These are phyloP conservation scores for Champsocephalus gunnari DNA, from an alignment of 2,797 vertebrate species.

Conservation along the genomic window DNA sequence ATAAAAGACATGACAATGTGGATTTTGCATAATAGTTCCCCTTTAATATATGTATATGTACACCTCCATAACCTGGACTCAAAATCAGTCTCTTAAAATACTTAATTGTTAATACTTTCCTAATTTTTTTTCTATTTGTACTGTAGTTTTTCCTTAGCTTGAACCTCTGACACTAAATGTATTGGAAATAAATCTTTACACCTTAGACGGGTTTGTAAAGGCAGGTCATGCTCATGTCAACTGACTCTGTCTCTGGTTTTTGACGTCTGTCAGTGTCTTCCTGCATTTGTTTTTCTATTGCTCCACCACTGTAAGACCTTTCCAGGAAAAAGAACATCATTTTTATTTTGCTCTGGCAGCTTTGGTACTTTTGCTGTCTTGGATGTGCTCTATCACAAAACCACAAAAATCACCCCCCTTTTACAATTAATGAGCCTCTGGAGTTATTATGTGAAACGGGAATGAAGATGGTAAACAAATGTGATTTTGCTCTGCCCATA, in stretches of 20 bases:
- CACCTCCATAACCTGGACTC: background rate
- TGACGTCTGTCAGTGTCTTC: conserved; percentile 29
- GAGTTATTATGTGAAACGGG: conserved; percentile 48
- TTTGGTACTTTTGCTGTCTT: conserved; percentile 37
- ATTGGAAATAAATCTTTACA: conserved; percentile 8
- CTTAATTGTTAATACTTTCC: no score
- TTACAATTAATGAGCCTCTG: conserved; percentile 38
- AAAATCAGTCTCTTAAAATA: background rate
- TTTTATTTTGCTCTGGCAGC: conserved; percentile 46
- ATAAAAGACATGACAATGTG: no score
- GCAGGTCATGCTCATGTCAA: conserved; percentile 29
- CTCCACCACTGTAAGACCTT: conserved; percentile 34
- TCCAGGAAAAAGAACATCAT: conserved; percentile 48
- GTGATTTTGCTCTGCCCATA: conserved; percentile 11
- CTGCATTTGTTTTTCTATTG: conserved; percentile 41
- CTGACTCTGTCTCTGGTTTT: conserved; percentile 32
- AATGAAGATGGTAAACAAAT: conserved; percentile 18
- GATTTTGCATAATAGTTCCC: no score
- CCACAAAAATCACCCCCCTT: conserved; percentile 40
- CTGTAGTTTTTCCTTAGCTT: background rate
- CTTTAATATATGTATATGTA: background rate
- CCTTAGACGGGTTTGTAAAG: background rate
- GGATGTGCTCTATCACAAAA: conserved; percentile 37
- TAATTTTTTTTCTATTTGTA: no score
- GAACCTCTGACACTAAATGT: background rate